Evolutionary conservation across 2,113 vertebrate genomes (phyloP), one percentile per base, ranked within the genome.

Genomic region (Dasyurus viverrinus): DNA sequence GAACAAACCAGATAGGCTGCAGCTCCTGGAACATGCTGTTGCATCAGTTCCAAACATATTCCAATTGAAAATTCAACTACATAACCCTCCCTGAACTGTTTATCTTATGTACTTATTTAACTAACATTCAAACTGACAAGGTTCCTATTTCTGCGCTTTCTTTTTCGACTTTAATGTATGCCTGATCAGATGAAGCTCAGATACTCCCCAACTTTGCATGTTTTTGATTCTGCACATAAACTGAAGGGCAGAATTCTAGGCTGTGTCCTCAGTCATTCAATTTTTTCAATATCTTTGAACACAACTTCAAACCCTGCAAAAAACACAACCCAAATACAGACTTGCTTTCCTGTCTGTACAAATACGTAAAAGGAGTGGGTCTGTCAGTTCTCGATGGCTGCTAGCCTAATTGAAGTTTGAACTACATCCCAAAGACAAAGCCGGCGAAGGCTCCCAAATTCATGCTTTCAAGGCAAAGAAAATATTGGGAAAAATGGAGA

Each of bases 71-170:
- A 99, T 98, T 98, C 98, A 98, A 98, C 98, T 98, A 97, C 98
- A 98, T 98, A 99, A 99, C 98, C 98, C 98, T 98, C 97, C 97
- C 97, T 98, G 98, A 99, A 99, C 99, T 98, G 98, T 98, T 98
- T 99, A 98, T 98, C 98, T 99, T 99, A 98, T 98, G 98, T 99
- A 98, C 98, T 99, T 99, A 99, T 99, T 99, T 99, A 98, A 99
- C 98, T 99, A 99, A 98, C 99, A 99, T 99, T 98, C 98, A 98
- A 98, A 98, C 98, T 98, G 99, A 99, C 99, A 99, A 98, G 98
- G 96, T 98, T 98, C 98, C 98, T 98, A 97, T 98, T 98, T 98
- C 98, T 98, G 96, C 97, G 97, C 97, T 98, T 98, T 97, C 98
- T 98, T 98, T 99, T 98, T 98, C 97, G 97, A 97, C 98, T 98